phyloP scores from a whole-genome alignment of 2,797 vertebrate genomes.

The Lagocephalus sceleratus region DNA sequence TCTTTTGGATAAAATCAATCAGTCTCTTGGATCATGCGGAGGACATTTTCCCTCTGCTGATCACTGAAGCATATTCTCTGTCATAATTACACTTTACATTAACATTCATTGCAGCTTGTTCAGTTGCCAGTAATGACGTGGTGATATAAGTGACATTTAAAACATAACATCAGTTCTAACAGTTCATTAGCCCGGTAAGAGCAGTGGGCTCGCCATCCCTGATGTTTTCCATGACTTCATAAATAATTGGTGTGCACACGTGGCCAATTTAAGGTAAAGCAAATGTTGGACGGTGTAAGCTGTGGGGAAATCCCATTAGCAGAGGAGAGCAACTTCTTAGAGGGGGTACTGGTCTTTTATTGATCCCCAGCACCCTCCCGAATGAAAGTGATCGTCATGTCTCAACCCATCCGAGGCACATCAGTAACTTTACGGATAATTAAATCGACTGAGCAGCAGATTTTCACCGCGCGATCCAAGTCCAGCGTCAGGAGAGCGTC shows the following conservation, averaged over 20 bases:
- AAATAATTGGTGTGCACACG: conserved; percentile 15
- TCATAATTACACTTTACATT: neutral
- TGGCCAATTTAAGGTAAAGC: conserved; percentile 19
- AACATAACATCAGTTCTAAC: conserved; percentile 28
- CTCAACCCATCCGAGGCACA: neutral
- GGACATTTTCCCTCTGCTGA: neutral
- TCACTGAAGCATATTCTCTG: too few species aligned
- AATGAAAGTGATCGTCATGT: neutral
- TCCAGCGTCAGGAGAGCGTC: conserved; percentile 1
- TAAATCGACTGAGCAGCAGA: conserved; percentile 16
- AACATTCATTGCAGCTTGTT: neutral
- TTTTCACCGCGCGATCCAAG: conserved; percentile 20
- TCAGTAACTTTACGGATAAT: conserved; percentile 12
- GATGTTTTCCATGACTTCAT: conserved; percentile 31
- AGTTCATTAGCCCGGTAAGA: conserved; percentile 24
- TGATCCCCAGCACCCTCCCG: neutral
- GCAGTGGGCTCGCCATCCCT: conserved; percentile 9
- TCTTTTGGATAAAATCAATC: neutral
- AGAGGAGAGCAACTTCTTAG: neutral
- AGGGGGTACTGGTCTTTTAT: too few species aligned
- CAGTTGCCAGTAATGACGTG: conserved; percentile 13
- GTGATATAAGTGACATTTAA: conserved; percentile 21
- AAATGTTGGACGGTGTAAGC: conserved; percentile 7
- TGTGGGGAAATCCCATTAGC: conserved; percentile 6
- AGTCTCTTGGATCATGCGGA: neutral